Base-by-base conservation (phyloP, 2,888 invertebrate species). In the Dione juno region DNA sequence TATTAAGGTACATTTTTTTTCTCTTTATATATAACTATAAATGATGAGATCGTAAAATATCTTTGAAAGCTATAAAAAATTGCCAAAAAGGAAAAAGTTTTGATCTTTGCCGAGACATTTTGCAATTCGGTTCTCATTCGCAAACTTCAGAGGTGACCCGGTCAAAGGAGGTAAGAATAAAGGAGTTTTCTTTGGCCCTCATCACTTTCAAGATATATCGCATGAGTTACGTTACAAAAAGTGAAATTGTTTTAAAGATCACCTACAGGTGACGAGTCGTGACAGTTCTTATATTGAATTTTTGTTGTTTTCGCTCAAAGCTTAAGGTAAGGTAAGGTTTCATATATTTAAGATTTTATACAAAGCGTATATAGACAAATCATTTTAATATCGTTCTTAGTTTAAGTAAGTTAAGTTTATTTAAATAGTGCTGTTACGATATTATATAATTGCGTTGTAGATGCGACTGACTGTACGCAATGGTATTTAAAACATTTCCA, bases 161-260 rank as follows among this genome's bases (percentile, higher is more conserved):
- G 89, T 88, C 86, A 88, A 84, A 87, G 82, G 79, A 84, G 79
- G 75, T 80, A 84, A 82, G 83, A 86, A 85, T 85, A 83, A 81
- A 78, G 78, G 81, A 85, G 79, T 77, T 74, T 74, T 74, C 74
- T 74, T 74, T 74, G 68, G 67, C 82, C 81, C 82, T 81, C 82
- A 80, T 81, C 80, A 82, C 77, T 80, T 79, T 79, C 72, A 74
- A 78, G 76, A 79, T 81, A 79, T 81, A 79, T 82, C 80, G 73
- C 76, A 74, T 75, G 69, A 74, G 73, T 76, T 72, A 70, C 74
- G 67, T 67, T 74, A 70, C 70, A 53, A 53, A 59, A 72, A 66
- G 66, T 63, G 66, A 75, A 76, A 75, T 75, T 69, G 69, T 74
- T 74, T 70, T 74, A 72, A 68, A 71, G 61, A 63, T 67, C n/a